Evolutionary conservation across 2,113 vertebrate species (phyloP).

Genomic region (Brachypodius melanocephalos): DNA sequence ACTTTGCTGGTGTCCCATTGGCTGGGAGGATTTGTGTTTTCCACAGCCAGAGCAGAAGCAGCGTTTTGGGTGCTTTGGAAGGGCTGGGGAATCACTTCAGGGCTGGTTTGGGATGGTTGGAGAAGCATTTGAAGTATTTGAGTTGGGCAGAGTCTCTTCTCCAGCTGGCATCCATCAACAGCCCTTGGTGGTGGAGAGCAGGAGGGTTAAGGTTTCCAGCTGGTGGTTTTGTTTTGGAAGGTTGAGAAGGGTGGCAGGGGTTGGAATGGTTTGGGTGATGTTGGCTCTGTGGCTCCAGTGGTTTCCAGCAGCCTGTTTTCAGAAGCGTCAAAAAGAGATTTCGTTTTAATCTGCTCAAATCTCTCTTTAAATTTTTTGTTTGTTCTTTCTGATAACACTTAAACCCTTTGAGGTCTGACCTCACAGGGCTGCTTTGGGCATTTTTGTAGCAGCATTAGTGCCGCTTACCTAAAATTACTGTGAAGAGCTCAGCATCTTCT

Average conservation of each 20-base stretch:
- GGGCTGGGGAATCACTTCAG: neutral
- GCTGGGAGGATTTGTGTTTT: neutral
- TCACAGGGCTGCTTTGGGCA: neutral
- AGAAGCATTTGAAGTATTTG: neutral
- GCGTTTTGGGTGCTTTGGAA: neutral
- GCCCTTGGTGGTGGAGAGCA: neutral
- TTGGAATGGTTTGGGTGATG: neutral
- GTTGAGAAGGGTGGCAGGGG: neutral
- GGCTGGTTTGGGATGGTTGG: neutral
- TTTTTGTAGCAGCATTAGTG: neutral
- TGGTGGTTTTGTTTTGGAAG: neutral
- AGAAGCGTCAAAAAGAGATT: neutral
- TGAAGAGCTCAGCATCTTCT: neutral
- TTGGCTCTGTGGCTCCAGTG: neutral
- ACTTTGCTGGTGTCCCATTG: fast-evolving
- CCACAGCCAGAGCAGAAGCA: neutral
- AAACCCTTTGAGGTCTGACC: neutral
- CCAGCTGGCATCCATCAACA: neutral
- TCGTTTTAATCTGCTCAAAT: conserved; percentile 28
- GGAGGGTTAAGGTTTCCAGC: neutral
- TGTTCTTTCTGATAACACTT: neutral
- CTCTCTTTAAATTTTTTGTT: neutral
- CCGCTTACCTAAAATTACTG: neutral
- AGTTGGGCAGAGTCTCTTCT: neutral
- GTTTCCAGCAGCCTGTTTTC: neutral